A percentile compares a stretch with the other conserved stretches of the same genome.
These are phyloP conservation scores for Paratrypauchen microcephalus DNA, from an alignment of 2,797 vertebrate genomes.

Conservation along the genomic window DNA sequence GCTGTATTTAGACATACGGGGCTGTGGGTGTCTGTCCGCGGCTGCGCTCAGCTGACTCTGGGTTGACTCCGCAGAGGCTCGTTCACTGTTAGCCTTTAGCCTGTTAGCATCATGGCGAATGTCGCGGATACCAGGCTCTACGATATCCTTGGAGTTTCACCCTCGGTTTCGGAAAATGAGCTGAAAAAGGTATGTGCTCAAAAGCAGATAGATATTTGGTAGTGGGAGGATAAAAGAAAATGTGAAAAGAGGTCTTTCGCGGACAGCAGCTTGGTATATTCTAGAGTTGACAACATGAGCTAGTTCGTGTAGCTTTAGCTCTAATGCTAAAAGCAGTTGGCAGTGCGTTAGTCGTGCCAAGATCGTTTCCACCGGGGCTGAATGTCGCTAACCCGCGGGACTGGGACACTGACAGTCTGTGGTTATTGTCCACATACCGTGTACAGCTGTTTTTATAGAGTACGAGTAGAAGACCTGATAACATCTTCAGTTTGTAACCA, in stretches of 20 bases:
- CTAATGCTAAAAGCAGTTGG: constrained; percentile 19
- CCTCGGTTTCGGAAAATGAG: constrained; percentile 91
- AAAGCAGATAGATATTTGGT: background rate
- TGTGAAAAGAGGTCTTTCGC: constrained; percentile 1
- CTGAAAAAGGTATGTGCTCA: constrained; percentile 86
- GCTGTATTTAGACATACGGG: background rate
- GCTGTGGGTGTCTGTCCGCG: constrained; percentile 21
- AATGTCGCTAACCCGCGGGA: background rate
- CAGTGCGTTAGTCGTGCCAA: constrained; percentile 29
- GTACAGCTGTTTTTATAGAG: fast-evolving
- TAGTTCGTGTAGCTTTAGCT: constrained; percentile 38
- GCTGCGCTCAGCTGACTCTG: constrained; percentile 54
- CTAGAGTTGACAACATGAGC: constrained; percentile 33
- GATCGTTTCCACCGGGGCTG: constrained; percentile 9
- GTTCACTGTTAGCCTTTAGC: constrained; percentile 51
- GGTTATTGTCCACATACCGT: fast-evolving
- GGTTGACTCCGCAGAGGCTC: constrained; percentile 61
- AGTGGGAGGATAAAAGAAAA: background rate
- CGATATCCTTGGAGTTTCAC: constrained; percentile 92
- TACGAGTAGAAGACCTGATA: fast-evolving
- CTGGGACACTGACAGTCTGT: background rate
- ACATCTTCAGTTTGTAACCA: background rate
- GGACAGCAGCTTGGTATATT: constrained; percentile 55
- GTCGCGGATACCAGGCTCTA: constrained; percentile 94
- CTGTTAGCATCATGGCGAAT: constrained; percentile 85